phyloP scores from a whole-genome alignment of 1,140 invertebrate species.

The Heliconius himera region DNA sequence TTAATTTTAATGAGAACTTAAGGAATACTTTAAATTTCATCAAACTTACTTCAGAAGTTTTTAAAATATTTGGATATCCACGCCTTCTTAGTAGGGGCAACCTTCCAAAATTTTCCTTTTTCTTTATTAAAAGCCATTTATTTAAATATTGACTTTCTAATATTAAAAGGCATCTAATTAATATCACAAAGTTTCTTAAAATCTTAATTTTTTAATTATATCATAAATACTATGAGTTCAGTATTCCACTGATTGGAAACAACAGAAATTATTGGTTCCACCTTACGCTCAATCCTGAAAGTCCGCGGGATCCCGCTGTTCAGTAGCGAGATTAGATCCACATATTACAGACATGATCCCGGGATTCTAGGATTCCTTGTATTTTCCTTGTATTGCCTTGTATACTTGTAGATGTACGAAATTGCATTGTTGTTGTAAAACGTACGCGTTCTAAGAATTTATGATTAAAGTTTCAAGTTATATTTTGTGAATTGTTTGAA shows the following conservation, averaged over 20 bases:
- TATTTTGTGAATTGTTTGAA: no score
- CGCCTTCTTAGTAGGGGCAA: no score
- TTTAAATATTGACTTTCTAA: no score
- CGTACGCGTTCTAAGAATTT: neutral
- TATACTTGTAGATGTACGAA: neutral
- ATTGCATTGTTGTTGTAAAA: neutral
- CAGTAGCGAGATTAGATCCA: conserved; percentile 5
- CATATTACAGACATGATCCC: conserved; percentile 5
- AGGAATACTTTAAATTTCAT: no score
- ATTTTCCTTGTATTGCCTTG: conserved; percentile 5
- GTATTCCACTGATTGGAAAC: neutral
- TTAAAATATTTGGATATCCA: no score
- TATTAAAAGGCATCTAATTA: no score
- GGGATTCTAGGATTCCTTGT: neutral
- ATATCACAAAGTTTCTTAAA: no score
- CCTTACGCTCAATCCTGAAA: neutral
- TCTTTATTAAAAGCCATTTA: no score
- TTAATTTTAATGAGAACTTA: no score
- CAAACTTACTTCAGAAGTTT: no score
- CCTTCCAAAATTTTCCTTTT: no score
- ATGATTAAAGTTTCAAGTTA: neutral
- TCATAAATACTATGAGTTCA: neutral
- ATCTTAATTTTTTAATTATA: no score
- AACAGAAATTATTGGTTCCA: neutral
- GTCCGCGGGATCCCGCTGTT: neutral